Evolutionary conservation across 2,888 invertebrate genomes (phyloP), one percentile per base, ranked within the genome.

Genomic region (Candidula unifasciata): DNA sequence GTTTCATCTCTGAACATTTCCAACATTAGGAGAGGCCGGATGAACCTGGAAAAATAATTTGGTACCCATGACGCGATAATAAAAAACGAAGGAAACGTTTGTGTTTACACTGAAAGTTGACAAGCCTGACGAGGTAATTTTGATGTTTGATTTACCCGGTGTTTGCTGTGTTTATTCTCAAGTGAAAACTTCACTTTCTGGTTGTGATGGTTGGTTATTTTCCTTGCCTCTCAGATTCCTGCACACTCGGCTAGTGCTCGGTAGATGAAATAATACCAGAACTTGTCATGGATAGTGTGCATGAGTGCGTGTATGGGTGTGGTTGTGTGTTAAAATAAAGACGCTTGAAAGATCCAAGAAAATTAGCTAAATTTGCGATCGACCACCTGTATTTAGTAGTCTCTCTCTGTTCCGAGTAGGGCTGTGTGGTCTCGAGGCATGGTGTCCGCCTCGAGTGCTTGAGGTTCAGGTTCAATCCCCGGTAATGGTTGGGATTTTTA

Each of bases 321-420:
- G n/a, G n/a, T n/a, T 33, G 10, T 74, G 54, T 54, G 54, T 18
- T 5, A 16, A 76, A 76, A 76, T 76, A 76, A 57, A 44, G 18
- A 30, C 54, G 57, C n/a, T 30, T 3, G 33, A 33, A 16, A 33
- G 33, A 5, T 16, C n/a, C 16, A 21, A 16, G 57, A 33, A 57
- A 76, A 76, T 57, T 57, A 76, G 57, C 57, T 57, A 54, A 76
- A 76, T 57, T 76, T 76, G 76, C 18, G 30, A 54, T 76, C 13
- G 13, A 44, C 6, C 44, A 13, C 13, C 44, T 6, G 44, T 44
- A 44, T 6, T 44, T 13, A 44, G 44, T 44, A 6, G 44, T 44
- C 8, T 44, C 44, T 13, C 8, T 13, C 44, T 44, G 6, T 1
- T 44, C 13, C 44, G n/a, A n/a, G n/a, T n/a, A n/a, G n/a, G n/a